These are phyloP conservation scores for Anomalospiza imberbis DNA, from an alignment of 2,797 vertebrate species.

Conservation along the genomic window DNA sequence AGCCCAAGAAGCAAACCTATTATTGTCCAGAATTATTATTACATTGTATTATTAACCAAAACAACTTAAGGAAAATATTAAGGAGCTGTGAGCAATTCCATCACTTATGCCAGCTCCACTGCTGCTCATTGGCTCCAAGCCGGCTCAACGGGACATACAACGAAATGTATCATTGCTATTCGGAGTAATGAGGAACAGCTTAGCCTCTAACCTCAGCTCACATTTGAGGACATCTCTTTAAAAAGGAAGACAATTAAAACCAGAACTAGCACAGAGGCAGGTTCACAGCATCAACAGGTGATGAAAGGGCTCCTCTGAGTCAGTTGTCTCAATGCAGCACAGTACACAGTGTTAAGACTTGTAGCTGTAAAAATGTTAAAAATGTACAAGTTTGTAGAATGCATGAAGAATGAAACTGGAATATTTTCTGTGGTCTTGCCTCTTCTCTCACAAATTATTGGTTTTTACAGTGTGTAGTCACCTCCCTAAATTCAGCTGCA, in stretches of 20 bases:
- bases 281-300: background rate
- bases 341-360: background rate
- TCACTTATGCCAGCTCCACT: background rate
- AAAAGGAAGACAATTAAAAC: background rate
- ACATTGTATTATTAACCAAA: background rate
- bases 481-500: background rate
- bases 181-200: background rate
- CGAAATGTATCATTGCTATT: background rate
- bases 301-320: background rate
- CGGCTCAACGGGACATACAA: fast-evolving
- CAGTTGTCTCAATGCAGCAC: fast-evolving
- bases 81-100: background rate
- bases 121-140: background rate
- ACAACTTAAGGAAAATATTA: background rate
- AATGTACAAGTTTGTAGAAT: background rate
- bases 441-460: background rate
- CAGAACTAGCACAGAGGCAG: background rate
- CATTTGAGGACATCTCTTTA: background rate
- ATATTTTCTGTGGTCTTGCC: background rate
- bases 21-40: background rate
- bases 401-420: background rate
- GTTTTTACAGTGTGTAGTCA: background rate
- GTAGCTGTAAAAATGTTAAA: background rate
- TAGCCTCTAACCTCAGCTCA: background rate
- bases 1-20: background rate